These are phyloP conservation scores for Holcopasites calliopsidis DNA, from an alignment of 1,140 invertebrate species.

Conservation along the genomic window DNA sequence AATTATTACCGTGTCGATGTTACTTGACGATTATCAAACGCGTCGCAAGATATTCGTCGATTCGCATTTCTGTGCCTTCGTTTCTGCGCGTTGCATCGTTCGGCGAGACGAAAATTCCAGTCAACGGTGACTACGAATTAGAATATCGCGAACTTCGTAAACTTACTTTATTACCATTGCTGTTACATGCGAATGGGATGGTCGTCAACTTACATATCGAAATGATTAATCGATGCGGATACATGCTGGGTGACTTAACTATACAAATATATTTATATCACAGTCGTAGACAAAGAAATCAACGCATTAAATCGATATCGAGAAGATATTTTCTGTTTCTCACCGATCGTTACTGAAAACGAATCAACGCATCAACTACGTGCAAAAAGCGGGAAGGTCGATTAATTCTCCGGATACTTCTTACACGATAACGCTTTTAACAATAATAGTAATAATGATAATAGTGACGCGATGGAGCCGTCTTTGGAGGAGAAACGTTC, in stretches of 20 bases:
- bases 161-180: conserved; percentile 51
- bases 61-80: too few relatives aligned
- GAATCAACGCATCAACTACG: too few relatives aligned
- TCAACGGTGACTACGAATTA: too few relatives aligned
- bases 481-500: background rate
- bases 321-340: conserved; percentile 13
- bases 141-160: conserved; percentile 24
- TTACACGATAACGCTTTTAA: conserved; percentile 6
- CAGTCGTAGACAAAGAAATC: conserved; percentile 61
- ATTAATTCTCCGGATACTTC: conserved; percentile 11
- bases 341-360: too few relatives aligned
- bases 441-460: background rate
- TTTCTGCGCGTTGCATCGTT: background rate
- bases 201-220: conserved; percentile 53
- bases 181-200: conserved; percentile 53
- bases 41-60: too few relatives aligned
- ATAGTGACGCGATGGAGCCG: background rate
- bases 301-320: conserved; percentile 45
- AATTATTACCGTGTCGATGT: background rate
- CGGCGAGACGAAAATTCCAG: too few relatives aligned
- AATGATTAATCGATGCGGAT: conserved; percentile 58
- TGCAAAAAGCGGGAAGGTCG: conserved; percentile 34
- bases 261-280: conserved; percentile 67
- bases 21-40: too few relatives aligned
- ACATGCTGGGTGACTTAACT: conserved; percentile 60